Evolutionary conservation across 2,113 vertebrate genomes (phyloP).

Genomic region (Gavia stellata): DNA sequence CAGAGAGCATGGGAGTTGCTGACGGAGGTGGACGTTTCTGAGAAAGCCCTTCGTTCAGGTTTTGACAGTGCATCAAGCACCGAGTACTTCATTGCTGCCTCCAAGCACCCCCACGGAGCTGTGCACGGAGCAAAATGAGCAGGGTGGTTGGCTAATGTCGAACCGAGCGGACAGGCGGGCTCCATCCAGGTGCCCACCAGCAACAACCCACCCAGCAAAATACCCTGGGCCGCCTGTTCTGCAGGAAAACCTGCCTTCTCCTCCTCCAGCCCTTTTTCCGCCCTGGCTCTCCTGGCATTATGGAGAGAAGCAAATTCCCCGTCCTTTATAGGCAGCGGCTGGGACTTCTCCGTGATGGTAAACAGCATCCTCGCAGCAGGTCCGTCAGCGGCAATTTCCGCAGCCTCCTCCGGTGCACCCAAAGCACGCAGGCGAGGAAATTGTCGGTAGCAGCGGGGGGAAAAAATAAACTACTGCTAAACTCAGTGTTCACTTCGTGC

Average conservation of each 20-base stretch:
- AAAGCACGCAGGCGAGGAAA: background rate
- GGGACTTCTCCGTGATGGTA: background rate
- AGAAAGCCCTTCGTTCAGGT: background rate
- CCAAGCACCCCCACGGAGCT: background rate
- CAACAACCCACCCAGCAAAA: background rate
- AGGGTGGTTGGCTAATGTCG: background rate
- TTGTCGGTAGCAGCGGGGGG: background rate
- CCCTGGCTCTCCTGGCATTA: accelerated
- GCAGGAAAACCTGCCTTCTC: background rate
- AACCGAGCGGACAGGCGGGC: accelerated
- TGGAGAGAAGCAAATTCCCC: background rate
- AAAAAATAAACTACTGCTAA: background rate
- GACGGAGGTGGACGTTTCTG: background rate
- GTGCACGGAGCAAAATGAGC: background rate
- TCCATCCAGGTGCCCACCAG: background rate
- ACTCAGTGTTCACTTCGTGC: background rate
- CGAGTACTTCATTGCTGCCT: background rate
- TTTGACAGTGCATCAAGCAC: background rate
- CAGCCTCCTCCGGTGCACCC: background rate
- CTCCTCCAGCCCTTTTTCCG: background rate
- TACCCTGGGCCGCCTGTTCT: accelerated
- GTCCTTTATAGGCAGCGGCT: background rate
- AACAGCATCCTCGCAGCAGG: background rate
- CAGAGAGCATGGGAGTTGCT: background rate
- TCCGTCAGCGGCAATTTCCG: background rate